Base-by-base conservation (phyloP, 2,113 vertebrate genomes). In the Bujurquina vittata region DNA sequence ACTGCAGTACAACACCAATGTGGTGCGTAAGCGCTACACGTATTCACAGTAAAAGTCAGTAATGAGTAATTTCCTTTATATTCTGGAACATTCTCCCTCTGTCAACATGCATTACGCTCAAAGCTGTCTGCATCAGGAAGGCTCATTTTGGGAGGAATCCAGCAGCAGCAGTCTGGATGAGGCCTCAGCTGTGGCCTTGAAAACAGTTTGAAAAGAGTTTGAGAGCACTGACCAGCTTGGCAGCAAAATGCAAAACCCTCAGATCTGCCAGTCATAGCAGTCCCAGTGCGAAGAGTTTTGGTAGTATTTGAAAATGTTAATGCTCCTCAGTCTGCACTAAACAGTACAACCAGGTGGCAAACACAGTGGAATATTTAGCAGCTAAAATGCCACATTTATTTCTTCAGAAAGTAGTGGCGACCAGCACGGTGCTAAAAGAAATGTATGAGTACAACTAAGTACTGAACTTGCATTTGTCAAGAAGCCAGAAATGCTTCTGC, bases 51-150 rank as follows among this genome's bases (percentile, higher is more conserved):
- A 43, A 43, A 62, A 31, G 20, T 73, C 17, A 33, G 3, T 33
- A 76, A 83, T 76, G 56, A 85, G 52, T 55, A 5, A 58, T 73
- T 84, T 85, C 74, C 77, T 84, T 81, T 55, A 75, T 67, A 78
- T 87, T 75, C 61, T 58, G 56, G 62, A 60, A 75, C 69, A 40
- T 37, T 59, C 74, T 52, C 78, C 73, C 49, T 81, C 59, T 72
- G 76, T 63, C 77, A 81, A 26, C 62, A 60, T 57, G 72, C 22
- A 77, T 84, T 81, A 88, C 54, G 54, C 61, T 61, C 63, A 75
- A 31, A 75, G 57, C 59, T 63, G 79, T 26, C 9, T 67, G 40
- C 40, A 67, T 67, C 22, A 26, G 14, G 2, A 46, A 23, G 22
- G 86, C 63, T 83, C 26, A 35, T 81, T 81, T 31, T 75, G 17